Evolutionary conservation across 2,113 vertebrate genomes (phyloP).

Genomic region (Tragelaphus buxtoni): DNA sequence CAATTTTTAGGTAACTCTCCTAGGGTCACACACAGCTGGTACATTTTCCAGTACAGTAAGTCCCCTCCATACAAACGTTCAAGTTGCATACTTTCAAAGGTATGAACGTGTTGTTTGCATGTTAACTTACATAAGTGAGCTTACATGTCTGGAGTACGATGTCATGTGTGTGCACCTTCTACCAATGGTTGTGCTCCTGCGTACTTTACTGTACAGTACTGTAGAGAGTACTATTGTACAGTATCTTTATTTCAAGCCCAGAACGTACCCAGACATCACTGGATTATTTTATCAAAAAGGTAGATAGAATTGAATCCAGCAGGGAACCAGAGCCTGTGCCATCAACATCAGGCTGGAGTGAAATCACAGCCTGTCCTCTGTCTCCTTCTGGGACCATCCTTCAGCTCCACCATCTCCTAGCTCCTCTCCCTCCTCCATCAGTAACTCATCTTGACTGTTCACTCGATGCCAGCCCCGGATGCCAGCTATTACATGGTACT

Average conservation of each 20-base stretch:
- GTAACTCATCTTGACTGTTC: neutral
- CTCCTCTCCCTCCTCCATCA: neutral
- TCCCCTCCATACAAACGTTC: neutral
- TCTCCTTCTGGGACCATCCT: neutral
- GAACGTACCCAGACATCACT: neutral
- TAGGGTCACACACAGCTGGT: neutral
- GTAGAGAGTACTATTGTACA: accelerated
- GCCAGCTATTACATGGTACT: neutral
- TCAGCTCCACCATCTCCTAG: neutral
- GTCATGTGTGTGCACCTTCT: neutral
- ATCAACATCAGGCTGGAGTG: neutral
- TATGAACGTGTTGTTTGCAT: accelerated
- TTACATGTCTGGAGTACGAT: neutral
- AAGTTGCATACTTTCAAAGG: neutral
- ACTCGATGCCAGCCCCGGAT: neutral
- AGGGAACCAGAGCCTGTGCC: neutral
- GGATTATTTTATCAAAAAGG: neutral
- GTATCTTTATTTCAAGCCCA: neutral
- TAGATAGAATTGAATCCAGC: neutral
- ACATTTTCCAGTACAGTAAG: neutral
- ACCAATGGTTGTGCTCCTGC: neutral
- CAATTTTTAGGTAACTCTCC: neutral
- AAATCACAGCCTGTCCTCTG: neutral
- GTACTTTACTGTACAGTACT: neutral
- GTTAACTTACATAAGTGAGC: neutral